A percentile compares a stretch with the other conserved stretches of the same genome.
These are phyloP conservation scores for honey bee (Apis mellifera) DNA, from an alignment of 1,140 invertebrate species.

Conservation along the genomic window Amel_HAv3.1 CM009938.2:6738001-6738500, in stretches of 20 bases:
- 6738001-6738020: too few species aligned
- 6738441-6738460: neutral
- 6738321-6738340: neutral
- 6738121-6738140: neutral
- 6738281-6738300: slow-evolving; percentile 87
- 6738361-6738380: neutral
- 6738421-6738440: neutral
- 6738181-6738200: slow-evolving; percentile 82
- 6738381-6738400: neutral
- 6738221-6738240: slow-evolving; percentile 86
- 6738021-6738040: too few species aligned
- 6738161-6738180: slow-evolving; percentile 85
- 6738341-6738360: slow-evolving; percentile 38
- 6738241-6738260: slow-evolving; percentile 86
- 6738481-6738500: neutral
- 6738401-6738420: neutral
- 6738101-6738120: too few species aligned
- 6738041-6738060: too few species aligned
- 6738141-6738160: slow-evolving; percentile 80
- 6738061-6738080: too few species aligned
- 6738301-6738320: slow-evolving; percentile 45
- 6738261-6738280: slow-evolving; percentile 88
- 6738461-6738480: slow-evolving; percentile 6
- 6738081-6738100: neutral
- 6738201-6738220: slow-evolving; percentile 86